Evolutionary conservation across 2,888 invertebrate species (phyloP).

Genomic region (Aleiodes leptofemur): DNA sequence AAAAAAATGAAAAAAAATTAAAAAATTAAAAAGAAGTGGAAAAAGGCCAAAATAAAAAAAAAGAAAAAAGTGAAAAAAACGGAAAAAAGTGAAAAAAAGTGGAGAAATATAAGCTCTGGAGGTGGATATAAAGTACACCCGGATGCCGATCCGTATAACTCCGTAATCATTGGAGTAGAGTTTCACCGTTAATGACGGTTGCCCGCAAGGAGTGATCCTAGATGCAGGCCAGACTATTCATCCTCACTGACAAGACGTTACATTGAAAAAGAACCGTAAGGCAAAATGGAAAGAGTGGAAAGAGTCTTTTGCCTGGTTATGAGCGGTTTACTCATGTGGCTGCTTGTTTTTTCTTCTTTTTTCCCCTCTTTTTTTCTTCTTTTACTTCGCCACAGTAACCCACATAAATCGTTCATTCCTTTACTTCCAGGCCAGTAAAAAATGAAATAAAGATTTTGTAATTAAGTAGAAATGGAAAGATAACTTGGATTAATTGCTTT

Average conservation of each 20-base stretch:
- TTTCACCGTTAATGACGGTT: conserved; percentile 61
- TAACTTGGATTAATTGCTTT: too few species aligned
- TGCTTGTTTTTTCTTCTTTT: background rate
- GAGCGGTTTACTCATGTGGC: conserved; percentile 16
- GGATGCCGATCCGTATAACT: conserved; percentile 57
- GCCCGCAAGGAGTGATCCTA: conserved; percentile 49
- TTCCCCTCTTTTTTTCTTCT: too few species aligned
- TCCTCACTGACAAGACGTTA: conserved; percentile 43
- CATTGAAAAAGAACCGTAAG: conserved; percentile 29
- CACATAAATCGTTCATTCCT: conserved; percentile 11
- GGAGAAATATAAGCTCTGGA: conserved; percentile 17
- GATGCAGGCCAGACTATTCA: conserved; percentile 54
- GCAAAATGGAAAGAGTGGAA: conserved; percentile 11
- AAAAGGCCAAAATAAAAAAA: too few species aligned
- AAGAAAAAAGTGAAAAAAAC: too few species aligned
- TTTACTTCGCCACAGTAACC: conserved; percentile 21
- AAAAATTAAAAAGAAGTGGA: background rate
- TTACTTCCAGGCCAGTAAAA: background rate
- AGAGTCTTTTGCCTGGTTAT: conserved; percentile 20
- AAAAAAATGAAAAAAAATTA: too few species aligned
- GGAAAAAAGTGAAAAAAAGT: conserved; percentile 6
- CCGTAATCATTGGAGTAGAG: conserved; percentile 55
- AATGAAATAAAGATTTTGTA: background rate
- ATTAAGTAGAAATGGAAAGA: too few species aligned
- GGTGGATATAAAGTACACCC: conserved; percentile 45